Base-by-base conservation (phyloP, 2,888 invertebrate species). In the Serripes groenlandicus region DNA sequence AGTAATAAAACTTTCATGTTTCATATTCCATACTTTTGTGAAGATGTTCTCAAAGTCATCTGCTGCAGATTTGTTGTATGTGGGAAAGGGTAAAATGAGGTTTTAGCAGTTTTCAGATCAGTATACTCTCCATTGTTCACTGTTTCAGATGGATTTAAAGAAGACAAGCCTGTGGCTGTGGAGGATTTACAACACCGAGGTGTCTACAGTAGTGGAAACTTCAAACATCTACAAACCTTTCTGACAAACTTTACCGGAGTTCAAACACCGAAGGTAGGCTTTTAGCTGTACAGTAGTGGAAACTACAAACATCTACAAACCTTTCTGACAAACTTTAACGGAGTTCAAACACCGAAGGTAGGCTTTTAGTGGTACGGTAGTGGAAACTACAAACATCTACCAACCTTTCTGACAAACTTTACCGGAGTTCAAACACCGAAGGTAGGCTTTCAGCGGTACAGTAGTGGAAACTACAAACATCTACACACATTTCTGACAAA, bases 211-310 rank as follows among this genome's bases (percentile, higher is more conserved):
- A 92, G 93, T 73, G 95, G 95, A 35, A 95, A 95, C 83, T 90
- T 92, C 88, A 69, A 77, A n/a, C 92, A 92, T 54, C 90, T 95
- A 37, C 90, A 91, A 76, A 88, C 68, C 92, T 96, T 84, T 96
- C 96, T 94, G 95, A 95, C 58, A 95, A 96, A 92, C 96, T 96
- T 81, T 96, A 97, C 93, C 96, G 96, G 96, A 4, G 96, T 96
- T 78, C 84, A 90, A 49, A 90, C 95, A 72, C 96, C 96, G 0
- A 95, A 92, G 90, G 93, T 92, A 60, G 4, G 58, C n/a, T 28
- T 23, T 1, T 11, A n/a, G n/a, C n/a, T n/a, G n/a, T 95, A 94
- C 88, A 91, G 93, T 3, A 92, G 93, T 73, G 95, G 95, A 35
- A 95, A 95, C 83, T 90, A 92, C 88, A 69, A 77, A n/a, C 92